A percentile compares a stretch with the other conserved stretches of the same genome.
phyloP scores from a whole-genome alignment of 2,797 vertebrate species.

The Smutsia gigantea region DNA sequence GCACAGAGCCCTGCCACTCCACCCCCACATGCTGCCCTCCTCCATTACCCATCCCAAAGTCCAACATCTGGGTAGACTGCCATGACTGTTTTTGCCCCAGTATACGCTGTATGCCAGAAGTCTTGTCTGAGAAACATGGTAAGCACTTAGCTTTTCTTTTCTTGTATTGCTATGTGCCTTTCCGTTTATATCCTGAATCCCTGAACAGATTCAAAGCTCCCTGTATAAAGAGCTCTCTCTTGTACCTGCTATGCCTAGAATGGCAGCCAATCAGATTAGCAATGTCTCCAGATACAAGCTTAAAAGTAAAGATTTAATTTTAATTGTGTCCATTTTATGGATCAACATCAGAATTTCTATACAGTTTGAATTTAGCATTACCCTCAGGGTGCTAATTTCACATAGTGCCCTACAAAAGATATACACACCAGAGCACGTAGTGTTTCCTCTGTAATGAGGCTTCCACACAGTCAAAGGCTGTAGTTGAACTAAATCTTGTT shows the following conservation, averaged over 20 bases:
- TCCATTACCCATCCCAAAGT: not conserved
- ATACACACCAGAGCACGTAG: not conserved
- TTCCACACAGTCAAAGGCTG: constrained; percentile 40
- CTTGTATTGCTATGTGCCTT: not conserved
- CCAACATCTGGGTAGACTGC: not conserved
- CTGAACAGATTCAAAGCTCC: not conserved
- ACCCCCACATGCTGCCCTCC: not conserved
- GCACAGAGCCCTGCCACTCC: not conserved
- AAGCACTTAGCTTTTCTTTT: not conserved
- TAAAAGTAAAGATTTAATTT: constrained; percentile 26
- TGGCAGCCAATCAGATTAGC: not conserved
- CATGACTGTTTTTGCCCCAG: not conserved
- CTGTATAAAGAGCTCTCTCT: not conserved
- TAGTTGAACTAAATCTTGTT: constrained; percentile 75
- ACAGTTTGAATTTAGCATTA: constrained; percentile 4
- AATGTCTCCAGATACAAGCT: not conserved
- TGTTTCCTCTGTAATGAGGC: constrained; percentile 6
- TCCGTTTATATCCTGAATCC: not conserved
- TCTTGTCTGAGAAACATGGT: not conserved
- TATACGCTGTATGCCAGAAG: not conserved
- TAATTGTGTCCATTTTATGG: constrained; percentile 15
- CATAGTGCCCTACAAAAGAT: not conserved
- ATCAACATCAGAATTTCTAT: not conserved
- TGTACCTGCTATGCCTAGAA: not conserved
- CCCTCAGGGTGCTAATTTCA: constrained; percentile 43